These are phyloP conservation scores for Coenobita brevimanus DNA, from an alignment of 1,140 invertebrate genomes.

Conservation along the genomic window DNA sequence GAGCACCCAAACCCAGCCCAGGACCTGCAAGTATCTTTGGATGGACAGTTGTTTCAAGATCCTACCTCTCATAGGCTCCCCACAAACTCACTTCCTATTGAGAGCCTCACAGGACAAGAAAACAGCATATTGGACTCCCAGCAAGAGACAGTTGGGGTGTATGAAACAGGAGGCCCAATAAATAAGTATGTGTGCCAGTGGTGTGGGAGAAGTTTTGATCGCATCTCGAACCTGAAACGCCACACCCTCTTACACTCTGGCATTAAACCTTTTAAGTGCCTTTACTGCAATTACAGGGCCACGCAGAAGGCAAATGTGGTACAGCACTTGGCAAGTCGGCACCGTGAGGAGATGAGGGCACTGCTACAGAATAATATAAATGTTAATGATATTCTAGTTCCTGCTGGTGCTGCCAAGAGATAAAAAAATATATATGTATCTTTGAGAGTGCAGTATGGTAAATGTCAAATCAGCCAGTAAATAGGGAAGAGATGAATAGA, in stretches of 20 bases:
- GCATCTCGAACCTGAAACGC: slow-evolving; percentile 59
- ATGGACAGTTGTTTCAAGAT: not conserved
- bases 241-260: slow-evolving; percentile 63
- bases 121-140: slow-evolving; percentile 22
- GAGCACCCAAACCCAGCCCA: slow-evolving; percentile 27
- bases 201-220: slow-evolving; percentile 58
- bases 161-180: not conserved
- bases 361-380: slow-evolving; percentile 53
- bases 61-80: not conserved
- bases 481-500: no score
- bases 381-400: slow-evolving; percentile 53
- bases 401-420: slow-evolving; percentile 30
- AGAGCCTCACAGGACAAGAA: not conserved
- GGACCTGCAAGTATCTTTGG: slow-evolving; percentile 27
- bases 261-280: slow-evolving; percentile 58
- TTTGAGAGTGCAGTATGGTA: not conserved
- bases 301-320: slow-evolving; percentile 60
- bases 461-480: no score
- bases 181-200: slow-evolving; percentile 56
- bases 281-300: slow-evolving; percentile 56
- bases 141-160: not conserved
- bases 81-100: not conserved
- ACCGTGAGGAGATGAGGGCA: slow-evolving; percentile 47
- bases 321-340: slow-evolving; percentile 52
- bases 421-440: not conserved